Percentiles rank a stretch among this genome's conserved stretches.
Evolutionary conservation across 1,140 invertebrate genomes (phyloP).

Genomic region (Drosophila varians): DNA sequence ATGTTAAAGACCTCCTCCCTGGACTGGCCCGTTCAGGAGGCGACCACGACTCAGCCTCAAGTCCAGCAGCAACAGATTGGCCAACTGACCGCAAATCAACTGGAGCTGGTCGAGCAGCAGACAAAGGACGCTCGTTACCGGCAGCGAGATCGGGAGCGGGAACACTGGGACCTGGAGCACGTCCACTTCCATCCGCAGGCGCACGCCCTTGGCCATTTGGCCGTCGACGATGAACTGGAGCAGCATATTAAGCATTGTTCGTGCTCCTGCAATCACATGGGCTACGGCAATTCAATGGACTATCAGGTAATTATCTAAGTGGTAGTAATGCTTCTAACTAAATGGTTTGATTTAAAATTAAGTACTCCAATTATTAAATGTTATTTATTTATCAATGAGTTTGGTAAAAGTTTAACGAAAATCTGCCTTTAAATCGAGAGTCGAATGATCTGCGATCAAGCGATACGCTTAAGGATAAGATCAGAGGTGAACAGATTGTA

Average conservation of each 20-base stretch:
- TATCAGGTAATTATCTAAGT: conserved; percentile 90
- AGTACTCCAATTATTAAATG: too few species aligned
- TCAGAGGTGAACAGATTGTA: too few species aligned
- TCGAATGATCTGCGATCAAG: too few species aligned
- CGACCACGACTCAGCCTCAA: background rate
- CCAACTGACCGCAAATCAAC: conserved; percentile 57
- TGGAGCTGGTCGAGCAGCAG: conserved; percentile 51
- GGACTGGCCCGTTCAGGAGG: conserved; percentile 33
- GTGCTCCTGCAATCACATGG: conserved; percentile 95
- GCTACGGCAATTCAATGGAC: conserved; percentile 95
- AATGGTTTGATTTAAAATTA: too few species aligned
- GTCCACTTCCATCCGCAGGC: conserved; percentile 42
- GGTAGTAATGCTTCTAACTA: too few species aligned
- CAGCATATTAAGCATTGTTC: conserved; percentile 93
- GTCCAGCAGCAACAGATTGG: conserved; percentile 39
- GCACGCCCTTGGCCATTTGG: conserved; percentile 22
- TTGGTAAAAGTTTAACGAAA: too few species aligned
- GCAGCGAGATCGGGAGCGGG: conserved; percentile 6
- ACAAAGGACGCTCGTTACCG: conserved; percentile 53
- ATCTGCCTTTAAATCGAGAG: too few species aligned
- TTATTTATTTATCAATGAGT: too few species aligned
- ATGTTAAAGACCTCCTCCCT: conserved; percentile 65
- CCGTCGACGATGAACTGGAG: conserved; percentile 88
- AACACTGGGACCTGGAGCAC: conserved; percentile 27
- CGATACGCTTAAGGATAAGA: too few species aligned